These are phyloP conservation scores for Piezodorus guildinii DNA, from an alignment of 1,140 invertebrate genomes.

Conservation along the genomic window DNA sequence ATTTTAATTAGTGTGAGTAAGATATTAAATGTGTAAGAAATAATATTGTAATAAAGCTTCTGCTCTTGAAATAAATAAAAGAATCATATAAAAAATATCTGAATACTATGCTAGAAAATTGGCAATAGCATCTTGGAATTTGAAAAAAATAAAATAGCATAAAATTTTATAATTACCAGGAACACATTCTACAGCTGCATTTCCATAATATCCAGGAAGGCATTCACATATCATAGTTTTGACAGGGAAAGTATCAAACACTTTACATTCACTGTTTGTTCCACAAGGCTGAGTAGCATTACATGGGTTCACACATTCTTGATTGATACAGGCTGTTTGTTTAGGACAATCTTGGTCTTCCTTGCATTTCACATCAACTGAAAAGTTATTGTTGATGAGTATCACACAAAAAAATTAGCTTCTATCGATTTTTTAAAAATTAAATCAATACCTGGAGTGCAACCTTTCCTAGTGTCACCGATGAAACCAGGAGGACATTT, in stretches of 20 bases:
- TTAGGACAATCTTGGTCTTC: conserved; percentile 71
- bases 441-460: conserved; percentile 39
- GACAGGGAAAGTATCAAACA: conserved; percentile 68
- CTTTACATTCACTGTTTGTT: conserved; percentile 63
- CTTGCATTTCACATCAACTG: conserved; percentile 54
- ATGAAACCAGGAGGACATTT: conserved; percentile 64
- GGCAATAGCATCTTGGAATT: too few species aligned
- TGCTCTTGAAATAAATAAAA: too few species aligned
- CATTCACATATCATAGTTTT: conserved; percentile 83
- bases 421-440: background rate
- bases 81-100: too few species aligned
- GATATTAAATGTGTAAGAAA: too few species aligned
- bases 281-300: conserved; percentile 66
- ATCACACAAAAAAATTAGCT: background rate
- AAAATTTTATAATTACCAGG: conserved; percentile 39
- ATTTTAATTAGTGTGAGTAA: too few species aligned
- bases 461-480: conserved; percentile 51
- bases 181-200: conserved; percentile 63
- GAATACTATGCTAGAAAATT: too few species aligned
- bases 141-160: too few species aligned
- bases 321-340: conserved; percentile 67
- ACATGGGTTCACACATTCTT: conserved; percentile 75
- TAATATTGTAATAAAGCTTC: too few species aligned
- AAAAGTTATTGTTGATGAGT: conserved; percentile 7
- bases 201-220: conserved; percentile 68